Evolutionary conservation across 30 jellyfish, hydroid and myxozoan genomes (phyloP), one percentile per base, ranked within the genome.

Genomic region (Sanderia malayensis): DNA sequence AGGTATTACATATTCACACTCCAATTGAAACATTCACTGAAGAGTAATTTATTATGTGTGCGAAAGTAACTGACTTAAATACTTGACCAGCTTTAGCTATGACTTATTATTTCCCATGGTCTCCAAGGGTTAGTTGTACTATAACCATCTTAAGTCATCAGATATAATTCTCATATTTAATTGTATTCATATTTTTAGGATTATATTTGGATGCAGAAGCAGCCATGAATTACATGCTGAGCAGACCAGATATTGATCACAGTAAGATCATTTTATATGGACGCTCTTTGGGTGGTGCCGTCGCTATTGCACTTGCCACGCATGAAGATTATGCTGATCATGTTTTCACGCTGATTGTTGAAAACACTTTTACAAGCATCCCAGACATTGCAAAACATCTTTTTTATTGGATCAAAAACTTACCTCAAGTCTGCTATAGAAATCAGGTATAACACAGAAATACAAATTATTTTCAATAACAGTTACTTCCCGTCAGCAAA

Each of bases 261-360:
- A 64, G 76, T 1, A 82, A 61, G 27, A 55, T 88, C n/a, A 67
- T 88, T 17, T 33, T 81, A 9, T 82, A 88, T 67, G 97, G 97
- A 18, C 70, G 95, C 7, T 88, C 97, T 1, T 86, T 88, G 7
- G 97, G 97, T 19, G 97, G 97, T 8, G 97, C 97, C 10, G 97
- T 88, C 2, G 87, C 97, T 15, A 61, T 88, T 24, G 68, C 71
- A 18, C 66, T 88, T 13, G 95, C 97, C 41, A 18, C 94, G 0
- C 72, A 31, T 47, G 81, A 81, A 68, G 76, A 75, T 46, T 88
- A 74, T 44, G 17, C 77, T 19, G 82, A 82, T 70, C 27, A 71
- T 32, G 29, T 82, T 1, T 81, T 88, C 68, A 95, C 97, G 0
- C 71, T 88, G 30, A 82, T 88, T 46, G 93, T 88, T 13, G 97